These are phyloP conservation scores for Ambastaia sidthimunki DNA, from an alignment of 2,797 vertebrate genomes.

Conservation along the genomic window DNA sequence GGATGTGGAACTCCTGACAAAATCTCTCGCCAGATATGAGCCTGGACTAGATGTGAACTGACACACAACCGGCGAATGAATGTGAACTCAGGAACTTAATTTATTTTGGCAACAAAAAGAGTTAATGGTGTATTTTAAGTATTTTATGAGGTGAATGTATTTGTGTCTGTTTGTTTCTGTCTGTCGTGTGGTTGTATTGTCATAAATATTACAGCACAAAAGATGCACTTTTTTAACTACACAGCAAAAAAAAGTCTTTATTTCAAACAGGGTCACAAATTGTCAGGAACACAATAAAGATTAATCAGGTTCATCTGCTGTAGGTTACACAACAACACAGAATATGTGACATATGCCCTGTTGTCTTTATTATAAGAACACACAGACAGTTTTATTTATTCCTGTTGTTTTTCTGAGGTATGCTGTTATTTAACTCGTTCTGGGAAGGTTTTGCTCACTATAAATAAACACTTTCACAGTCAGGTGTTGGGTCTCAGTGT, in stretches of 20 bases:
- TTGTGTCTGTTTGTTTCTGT: slow-evolving; percentile 26
- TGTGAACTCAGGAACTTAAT: slow-evolving; percentile 96
- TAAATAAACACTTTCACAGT: background rate
- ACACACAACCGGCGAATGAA: slow-evolving; percentile 76
- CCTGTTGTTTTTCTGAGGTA: background rate
- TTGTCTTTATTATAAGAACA: background rate
- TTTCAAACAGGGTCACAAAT: slow-evolving; percentile 4
- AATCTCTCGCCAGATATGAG: slow-evolving; percentile 81
- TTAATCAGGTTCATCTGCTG: background rate
- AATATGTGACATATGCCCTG: too few relatives aligned
- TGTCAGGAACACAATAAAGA: background rate
- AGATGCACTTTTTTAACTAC: slow-evolving; percentile 47
- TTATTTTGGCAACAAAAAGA: slow-evolving; percentile 85
- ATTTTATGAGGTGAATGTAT: slow-evolving; percentile 55
- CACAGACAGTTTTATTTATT: slow-evolving; percentile 25
- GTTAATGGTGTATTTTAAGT: slow-evolving; percentile 54
- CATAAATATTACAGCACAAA: slow-evolving; percentile 40
- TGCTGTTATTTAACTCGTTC: background rate
- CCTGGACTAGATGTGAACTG: slow-evolving; percentile 77
- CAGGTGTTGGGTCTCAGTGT: background rate
- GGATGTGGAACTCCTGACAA: slow-evolving; percentile 90
- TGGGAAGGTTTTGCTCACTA: slow-evolving; percentile 1
- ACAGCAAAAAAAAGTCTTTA: background rate
- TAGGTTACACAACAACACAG: background rate
- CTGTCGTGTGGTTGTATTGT: slow-evolving; percentile 26